These are phyloP conservation scores for Brachyalestes nurse DNA, from an alignment of 2,797 vertebrate genomes.

Conservation along the genomic window DNA sequence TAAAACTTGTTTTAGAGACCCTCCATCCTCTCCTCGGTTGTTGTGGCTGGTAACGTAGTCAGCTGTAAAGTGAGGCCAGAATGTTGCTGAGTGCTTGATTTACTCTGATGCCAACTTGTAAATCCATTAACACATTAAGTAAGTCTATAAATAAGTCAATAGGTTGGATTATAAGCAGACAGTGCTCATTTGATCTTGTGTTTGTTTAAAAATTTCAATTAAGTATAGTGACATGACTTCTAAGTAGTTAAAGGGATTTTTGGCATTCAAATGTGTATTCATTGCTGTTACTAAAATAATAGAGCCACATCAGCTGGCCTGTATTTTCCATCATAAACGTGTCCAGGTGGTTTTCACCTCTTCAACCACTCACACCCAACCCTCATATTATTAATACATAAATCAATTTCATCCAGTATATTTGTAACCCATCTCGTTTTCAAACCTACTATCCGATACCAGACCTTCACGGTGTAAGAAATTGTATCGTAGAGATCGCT, in stretches of 20 bases:
- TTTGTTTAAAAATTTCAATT: background rate
- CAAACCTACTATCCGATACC: slow-evolving; percentile 2
- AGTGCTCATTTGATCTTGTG: background rate
- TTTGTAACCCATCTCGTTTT: slow-evolving; percentile 8
- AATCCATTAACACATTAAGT: background rate
- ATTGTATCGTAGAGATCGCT: background rate
- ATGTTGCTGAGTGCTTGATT: background rate
- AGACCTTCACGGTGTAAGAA: slow-evolving; percentile 20
- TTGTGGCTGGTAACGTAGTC: background rate
- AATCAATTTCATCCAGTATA: background rate
- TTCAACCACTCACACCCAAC: too few relatives aligned
- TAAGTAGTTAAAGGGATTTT: background rate
- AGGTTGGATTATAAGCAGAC: background rate
- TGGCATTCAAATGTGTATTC: background rate
- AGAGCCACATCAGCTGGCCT: background rate
- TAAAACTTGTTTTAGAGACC: too few relatives aligned
- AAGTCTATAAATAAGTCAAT: background rate
- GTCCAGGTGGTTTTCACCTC: background rate
- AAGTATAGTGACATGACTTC: background rate
- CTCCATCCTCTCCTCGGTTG: background rate
- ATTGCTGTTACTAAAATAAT: background rate
- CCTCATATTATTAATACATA: background rate
- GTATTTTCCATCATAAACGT: background rate
- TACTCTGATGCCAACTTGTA: background rate
- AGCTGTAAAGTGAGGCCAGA: background rate